phyloP scores from a whole-genome alignment of 2,888 invertebrate genomes.

The Torymus tubicola region DNA sequence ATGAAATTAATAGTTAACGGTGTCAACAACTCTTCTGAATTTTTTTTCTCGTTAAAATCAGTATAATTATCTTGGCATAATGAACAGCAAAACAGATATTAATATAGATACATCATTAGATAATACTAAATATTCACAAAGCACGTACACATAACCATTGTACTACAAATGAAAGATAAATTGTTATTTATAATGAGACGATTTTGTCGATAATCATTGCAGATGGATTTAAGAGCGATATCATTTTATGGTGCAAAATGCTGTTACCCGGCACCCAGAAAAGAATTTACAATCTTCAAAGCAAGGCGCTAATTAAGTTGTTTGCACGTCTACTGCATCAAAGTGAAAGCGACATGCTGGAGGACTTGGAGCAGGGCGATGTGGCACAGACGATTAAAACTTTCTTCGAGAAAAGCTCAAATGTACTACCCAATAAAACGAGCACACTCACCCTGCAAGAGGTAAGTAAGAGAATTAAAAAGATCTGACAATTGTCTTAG shows the following conservation, averaged over 20 bases:
- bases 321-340: conserved; percentile 88
- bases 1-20: conserved; percentile 5
- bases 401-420: conserved; percentile 84
- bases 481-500: background rate
- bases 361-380: conserved; percentile 92
- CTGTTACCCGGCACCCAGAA: conserved; percentile 90
- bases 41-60: background rate
- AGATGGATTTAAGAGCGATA: conserved; percentile 86
- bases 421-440: conserved; percentile 80
- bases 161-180: background rate
- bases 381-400: conserved; percentile 90
- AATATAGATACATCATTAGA: no score
- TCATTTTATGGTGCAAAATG: conserved; percentile 88
- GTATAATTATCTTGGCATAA: background rate
- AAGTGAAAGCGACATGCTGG: conserved; percentile 88
- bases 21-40: background rate
- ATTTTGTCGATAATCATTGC: conserved; percentile 68
- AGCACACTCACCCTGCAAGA: conserved; percentile 86
- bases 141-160: no score
- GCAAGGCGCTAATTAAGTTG: conserved; percentile 92
- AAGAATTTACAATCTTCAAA: conserved; percentile 93
- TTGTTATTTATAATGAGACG: background rate
- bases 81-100: no score
- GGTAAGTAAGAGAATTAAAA: conserved; percentile 58
- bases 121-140: no score